Conservation (phyloP, 2,888 invertebrate species). For the Thera obeliscata region DNA sequence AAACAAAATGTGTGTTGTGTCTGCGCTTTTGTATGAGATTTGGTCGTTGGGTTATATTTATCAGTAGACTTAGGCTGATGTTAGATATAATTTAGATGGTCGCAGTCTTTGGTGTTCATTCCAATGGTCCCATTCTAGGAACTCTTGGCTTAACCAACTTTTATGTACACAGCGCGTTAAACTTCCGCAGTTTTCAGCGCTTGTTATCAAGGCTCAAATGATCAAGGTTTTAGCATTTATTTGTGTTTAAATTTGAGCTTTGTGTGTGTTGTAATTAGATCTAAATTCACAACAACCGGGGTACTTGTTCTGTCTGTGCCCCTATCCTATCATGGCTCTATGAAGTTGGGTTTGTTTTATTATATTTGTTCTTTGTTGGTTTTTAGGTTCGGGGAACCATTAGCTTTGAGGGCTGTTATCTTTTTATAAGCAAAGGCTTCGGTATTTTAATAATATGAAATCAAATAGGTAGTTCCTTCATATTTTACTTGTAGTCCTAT, state of each 20-base stretch:
- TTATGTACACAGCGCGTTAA: conserved; percentile 20
- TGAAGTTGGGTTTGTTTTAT: conserved; percentile 2
- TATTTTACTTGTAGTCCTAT: too few species aligned
- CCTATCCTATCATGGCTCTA: neutral
- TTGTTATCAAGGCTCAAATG: conserved; percentile 30
- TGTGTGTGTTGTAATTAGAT: conserved; percentile 17
- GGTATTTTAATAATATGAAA: too few species aligned
- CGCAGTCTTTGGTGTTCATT: neutral
- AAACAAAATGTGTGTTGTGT: too few species aligned
- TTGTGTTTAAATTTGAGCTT: conserved; percentile 33
- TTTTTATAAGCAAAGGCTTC: neutral
- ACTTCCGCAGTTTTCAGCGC: conserved; percentile 25
- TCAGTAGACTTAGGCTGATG: too few species aligned
- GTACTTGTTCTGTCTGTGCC: neutral
- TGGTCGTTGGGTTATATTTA: too few species aligned
- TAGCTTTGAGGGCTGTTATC: neutral
- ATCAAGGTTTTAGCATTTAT: conserved; percentile 38
- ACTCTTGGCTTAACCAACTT: conserved; percentile 10
- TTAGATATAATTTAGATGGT: too few species aligned
- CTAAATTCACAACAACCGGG: conserved; percentile 11
- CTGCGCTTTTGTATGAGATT: too few species aligned
- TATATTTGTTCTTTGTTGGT: conserved; percentile 3
- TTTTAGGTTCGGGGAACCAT: neutral
- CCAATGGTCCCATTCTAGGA: neutral
- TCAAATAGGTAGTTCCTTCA: too few species aligned